Evolutionary conservation across 2,888 invertebrate genomes (phyloP), one percentile per base, ranked within the genome.

Genomic region (Xanthia icteritia): DNA sequence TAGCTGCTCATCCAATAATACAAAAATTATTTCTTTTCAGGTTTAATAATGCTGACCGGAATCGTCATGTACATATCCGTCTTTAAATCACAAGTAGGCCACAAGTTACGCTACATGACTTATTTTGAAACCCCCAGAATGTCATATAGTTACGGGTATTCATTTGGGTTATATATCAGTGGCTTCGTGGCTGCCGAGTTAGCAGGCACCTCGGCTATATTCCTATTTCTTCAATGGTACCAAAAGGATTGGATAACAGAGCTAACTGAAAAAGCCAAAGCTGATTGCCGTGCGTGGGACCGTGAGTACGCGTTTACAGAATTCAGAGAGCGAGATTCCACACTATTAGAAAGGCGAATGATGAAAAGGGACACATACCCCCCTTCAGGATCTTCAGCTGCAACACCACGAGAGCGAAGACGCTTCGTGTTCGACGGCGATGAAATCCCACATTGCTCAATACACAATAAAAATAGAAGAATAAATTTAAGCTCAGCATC

Each of bases 21-120:
- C 13, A 0, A 4, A 31, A 27, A 27, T 76, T 77, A 23, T 68
- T 77, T 82, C 20, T 5, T 97, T 97, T 72, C 97, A 99, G 99
- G 99, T 93, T 97, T 99, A 84, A 97, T 99, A 86, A 98, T 99
- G 98, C 97, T 99, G 89, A 98, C 98, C 88, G 99, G 99, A 69
- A 97, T 99, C 94, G 98, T 99, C 91, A 98, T 99, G 97, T 99
- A 99, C 97, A 99, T 99, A 97, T 99, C 99, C 76, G 98, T 98
- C 91, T 98, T 99, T 94, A 99, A 99, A 95, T 98, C 99, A 17
- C 99, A 99, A 97, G 97, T 99, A 66, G 99, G 99, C 65, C 98
- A 98, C 91, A 99, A 99, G 94, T 97, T 99, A 79, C 97, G 98
- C 81, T 98, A 99, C 79, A 97, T 98, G 92, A 98, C 98, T 36